A percentile compares a stretch with the other conserved stretches of the same genome.
phyloP scores from a whole-genome alignment of 2,888 invertebrate genomes.

The Branchipolynoe longqiensis region DNA sequence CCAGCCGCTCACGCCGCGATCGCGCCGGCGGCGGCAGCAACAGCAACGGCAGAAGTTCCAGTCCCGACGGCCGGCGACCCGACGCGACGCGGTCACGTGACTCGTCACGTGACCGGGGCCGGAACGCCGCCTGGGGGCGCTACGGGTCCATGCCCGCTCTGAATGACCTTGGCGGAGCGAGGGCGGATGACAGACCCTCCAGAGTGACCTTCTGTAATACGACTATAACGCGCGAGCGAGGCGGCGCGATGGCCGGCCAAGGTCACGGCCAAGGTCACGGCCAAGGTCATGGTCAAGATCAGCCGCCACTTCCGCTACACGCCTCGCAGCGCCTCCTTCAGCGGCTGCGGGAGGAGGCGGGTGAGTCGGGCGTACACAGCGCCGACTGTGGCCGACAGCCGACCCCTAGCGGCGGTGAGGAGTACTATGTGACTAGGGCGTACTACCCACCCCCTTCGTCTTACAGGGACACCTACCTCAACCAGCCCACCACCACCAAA shows the following conservation, averaged over 20 bases:
- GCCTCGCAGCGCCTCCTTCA: not conserved
- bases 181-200: too few species aligned
- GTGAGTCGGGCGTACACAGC: not conserved
- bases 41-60: constrained; percentile 51
- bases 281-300: too few species aligned
- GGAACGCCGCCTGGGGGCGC: constrained; percentile 60
- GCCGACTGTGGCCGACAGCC: too few species aligned
- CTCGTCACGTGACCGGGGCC: constrained; percentile 80
- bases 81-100: constrained; percentile 83
- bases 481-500: constrained; percentile 42
- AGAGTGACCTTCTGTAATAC: constrained; percentile 13
- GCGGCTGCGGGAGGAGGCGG: not conserved
- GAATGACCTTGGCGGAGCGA: not conserved
- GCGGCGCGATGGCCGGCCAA: not conserved
- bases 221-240: not conserved
- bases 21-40: constrained; percentile 20
- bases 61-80: constrained; percentile 62
- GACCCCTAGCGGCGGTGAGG: not conserved
- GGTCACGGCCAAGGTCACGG: too few species aligned
- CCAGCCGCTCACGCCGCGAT: constrained; percentile 20
- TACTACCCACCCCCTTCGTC: constrained; percentile 32
- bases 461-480: constrained; percentile 12
- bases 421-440: constrained; percentile 35
- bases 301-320: too few species aligned
- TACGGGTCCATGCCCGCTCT: not conserved